Percentiles rank a stretch among this genome's conserved stretches.
Evolutionary conservation across 2,797 vertebrate species (phyloP).

Genomic region (Lutjanus argentimaculatus): DNA sequence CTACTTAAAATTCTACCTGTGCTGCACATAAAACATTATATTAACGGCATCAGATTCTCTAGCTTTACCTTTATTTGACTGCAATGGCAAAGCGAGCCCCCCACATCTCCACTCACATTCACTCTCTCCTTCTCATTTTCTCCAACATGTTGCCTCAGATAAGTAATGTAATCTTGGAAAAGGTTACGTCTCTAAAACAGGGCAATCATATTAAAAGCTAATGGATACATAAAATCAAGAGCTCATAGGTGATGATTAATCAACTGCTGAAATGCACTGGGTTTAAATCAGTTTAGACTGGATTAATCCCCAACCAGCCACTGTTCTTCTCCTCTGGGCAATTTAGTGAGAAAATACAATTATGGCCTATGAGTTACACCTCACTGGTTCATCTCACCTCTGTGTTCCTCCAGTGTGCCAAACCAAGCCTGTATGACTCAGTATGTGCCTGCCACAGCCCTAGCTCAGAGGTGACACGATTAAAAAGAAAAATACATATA

Average conservation of each 20-base stretch:
- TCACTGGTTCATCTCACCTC: constrained; percentile 79
- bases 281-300: constrained; percentile 86
- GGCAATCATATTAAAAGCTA: constrained; percentile 85
- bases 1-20: constrained; percentile 49
- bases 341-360: constrained; percentile 88
- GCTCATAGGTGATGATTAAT: constrained; percentile 88
- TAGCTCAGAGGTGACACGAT: constrained; percentile 45
- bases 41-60: constrained; percentile 51
- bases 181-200: constrained; percentile 84
- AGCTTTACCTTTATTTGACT: constrained; percentile 71
- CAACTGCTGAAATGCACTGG: constrained; percentile 83
- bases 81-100: constrained; percentile 40
- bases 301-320: constrained; percentile 85
- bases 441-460: constrained; percentile 39
- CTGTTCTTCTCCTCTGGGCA: constrained; percentile 82
- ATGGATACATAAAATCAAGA: constrained; percentile 86
- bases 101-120: constrained; percentile 28
- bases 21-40: constrained; percentile 50
- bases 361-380: constrained; percentile 83
- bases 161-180: constrained; percentile 84
- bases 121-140: constrained; percentile 49
- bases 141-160: constrained; percentile 70
- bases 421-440: constrained; percentile 59
- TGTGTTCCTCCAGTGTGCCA: constrained; percentile 56
- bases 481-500: constrained; percentile 42